Evolutionary conservation across 1,140 invertebrate genomes (phyloP), one percentile per base, ranked within the genome.

Genomic region (Medauroidea extradentata): DNA sequence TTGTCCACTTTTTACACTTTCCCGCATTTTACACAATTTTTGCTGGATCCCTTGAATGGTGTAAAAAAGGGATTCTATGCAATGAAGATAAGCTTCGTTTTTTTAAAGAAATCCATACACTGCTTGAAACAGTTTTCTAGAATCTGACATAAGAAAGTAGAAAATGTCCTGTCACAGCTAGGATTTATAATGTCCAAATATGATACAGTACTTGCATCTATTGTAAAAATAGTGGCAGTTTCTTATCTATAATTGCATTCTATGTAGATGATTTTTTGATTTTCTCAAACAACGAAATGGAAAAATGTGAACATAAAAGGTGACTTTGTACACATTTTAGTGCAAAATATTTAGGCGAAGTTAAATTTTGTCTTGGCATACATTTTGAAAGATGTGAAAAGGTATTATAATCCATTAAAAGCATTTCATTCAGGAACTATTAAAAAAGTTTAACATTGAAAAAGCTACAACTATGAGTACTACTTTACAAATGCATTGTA

Each of bases 361-460:
- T 60, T 14, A 27, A 52, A 38, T 11, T 43, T 9, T 64, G 50
- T 58, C 27, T 64, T 14, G 59, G 55, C 21, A 58, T 64, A 19
- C 41, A 64, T 25, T 49, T 64, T 23, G 38, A 43, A 13, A 54
- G 42, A 13, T 18, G 53, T 11, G 39, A 27, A 18, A 11, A 48
- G 13, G 39, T 9, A 5, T 34, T 63, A 11, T 29, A 11, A 21
- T 62, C 14, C 48, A 16, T 21, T 57, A 63, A 29, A 25, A 29
- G 18, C 11, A 46, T 19, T 66, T 62, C 29, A 52, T 59, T 14
- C 38, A 51, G 38, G 42, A 63, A 14, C 14, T 72, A 0, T 42
- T 72, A 2, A 16, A 57, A 16, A 46, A 57, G 9, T 75, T 73
- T 48, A 58, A 56, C 3, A 72, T 74, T 67, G 16, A 56, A 38